Conservation (phyloP, 2,113 vertebrate species). For the Chroicocephalus ridibundus region DNA sequence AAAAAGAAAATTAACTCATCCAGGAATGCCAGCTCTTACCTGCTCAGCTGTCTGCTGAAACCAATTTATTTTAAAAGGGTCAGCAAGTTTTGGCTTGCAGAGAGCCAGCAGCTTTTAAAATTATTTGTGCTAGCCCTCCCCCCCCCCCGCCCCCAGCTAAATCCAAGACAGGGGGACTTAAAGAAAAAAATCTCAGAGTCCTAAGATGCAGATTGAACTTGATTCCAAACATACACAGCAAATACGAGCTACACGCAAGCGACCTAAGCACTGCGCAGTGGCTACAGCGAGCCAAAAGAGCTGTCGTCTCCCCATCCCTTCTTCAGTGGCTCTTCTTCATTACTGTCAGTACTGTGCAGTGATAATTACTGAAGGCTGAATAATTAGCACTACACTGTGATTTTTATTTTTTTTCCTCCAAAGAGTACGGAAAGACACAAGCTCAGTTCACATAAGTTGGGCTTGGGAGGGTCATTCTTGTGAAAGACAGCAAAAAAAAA, state of each 20-base stretch:
- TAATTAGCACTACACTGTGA: background rate
- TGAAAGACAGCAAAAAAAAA: background rate
- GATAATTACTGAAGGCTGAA: background rate
- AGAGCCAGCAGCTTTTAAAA: background rate
- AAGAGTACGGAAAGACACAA: background rate
- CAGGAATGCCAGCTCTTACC: background rate
- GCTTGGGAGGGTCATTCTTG: background rate
- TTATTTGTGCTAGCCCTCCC: background rate
- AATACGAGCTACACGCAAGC: fast-evolving
- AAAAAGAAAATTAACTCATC: background rate
- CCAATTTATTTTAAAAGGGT: background rate
- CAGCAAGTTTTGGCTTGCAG: background rate
- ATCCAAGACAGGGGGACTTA: background rate
- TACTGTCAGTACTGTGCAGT: background rate
- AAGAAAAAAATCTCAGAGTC: no score
- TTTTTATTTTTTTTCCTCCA: background rate
- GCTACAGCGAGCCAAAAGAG: background rate
- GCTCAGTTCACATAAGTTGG: background rate
- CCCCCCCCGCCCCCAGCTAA: fast-evolving
- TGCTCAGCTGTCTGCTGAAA: background rate
- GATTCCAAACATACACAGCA: background rate
- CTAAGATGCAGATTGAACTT: background rate
- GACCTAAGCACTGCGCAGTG: background rate
- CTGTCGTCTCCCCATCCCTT: background rate
- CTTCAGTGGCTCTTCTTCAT: background rate